Evolutionary conservation across 2,113 vertebrate species (phyloP).

Genomic region (cat (Felis catus)): F.catus_Fca126_mat1.0 CM031414.1:96327001-96327500

Average conservation of each 20-base stretch:
- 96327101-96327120: neutral
- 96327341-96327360: slow-evolving; percentile 67
- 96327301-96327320: slow-evolving; percentile 72
- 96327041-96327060: neutral
- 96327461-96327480: slow-evolving; percentile 58
- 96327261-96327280: slow-evolving; percentile 61
- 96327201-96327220: slow-evolving; percentile 36
- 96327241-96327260: slow-evolving; percentile 61
- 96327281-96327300: slow-evolving; percentile 61
- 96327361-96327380: slow-evolving; percentile 61
- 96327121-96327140: neutral
- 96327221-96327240: slow-evolving; percentile 63
- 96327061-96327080: neutral
- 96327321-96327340: slow-evolving; percentile 67
- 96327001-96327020: neutral
- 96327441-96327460: slow-evolving; percentile 46
- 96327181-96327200: slow-evolving; percentile 52
- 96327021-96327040: neutral
- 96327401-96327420: slow-evolving; percentile 71
- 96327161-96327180: slow-evolving; percentile 16
- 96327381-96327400: slow-evolving; percentile 46
- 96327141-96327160: neutral
- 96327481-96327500: slow-evolving; percentile 5
- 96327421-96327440: slow-evolving; percentile 59
- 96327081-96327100: neutral